These are phyloP conservation scores for Alitta virens DNA, from an alignment of 2,888 invertebrate genomes.

Conservation along the genomic window DNA sequence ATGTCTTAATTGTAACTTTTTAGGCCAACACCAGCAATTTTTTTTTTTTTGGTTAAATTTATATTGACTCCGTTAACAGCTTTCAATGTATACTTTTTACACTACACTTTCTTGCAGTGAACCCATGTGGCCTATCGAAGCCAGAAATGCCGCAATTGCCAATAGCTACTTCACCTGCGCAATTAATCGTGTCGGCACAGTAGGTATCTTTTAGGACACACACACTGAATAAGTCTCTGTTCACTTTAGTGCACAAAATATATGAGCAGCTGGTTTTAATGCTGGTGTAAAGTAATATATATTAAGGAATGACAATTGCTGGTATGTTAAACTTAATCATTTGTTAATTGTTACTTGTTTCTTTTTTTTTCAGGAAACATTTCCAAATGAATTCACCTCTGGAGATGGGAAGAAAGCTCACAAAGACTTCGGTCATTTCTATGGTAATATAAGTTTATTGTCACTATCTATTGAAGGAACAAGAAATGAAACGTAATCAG, in stretches of 20 bases:
- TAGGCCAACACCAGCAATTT: not conserved
- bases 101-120: constrained; percentile 65
- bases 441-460: constrained; percentile 66
- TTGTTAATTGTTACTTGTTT: too few relatives aligned
- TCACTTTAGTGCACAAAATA: too few relatives aligned
- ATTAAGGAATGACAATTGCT: too few relatives aligned
- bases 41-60: too few relatives aligned
- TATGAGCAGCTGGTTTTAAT: too few relatives aligned
- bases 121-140: constrained; percentile 93
- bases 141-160: constrained; percentile 91
- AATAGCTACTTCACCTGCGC: constrained; percentile 93
- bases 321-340: too few relatives aligned
- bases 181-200: constrained; percentile 90
- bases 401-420: constrained; percentile 74
- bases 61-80: not conserved
- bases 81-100: too few relatives aligned
- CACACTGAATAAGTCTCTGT: too few relatives aligned
- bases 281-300: too few relatives aligned
- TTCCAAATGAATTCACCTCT: constrained; percentile 77
- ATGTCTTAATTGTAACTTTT: not conserved
- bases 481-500: not conserved
- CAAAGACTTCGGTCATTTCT: constrained; percentile 86
- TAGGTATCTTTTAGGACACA: too few relatives aligned
- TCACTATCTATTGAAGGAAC: not conserved
- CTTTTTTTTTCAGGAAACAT: constrained; percentile 62